Evolutionary conservation across 2,888 invertebrate genomes (phyloP), one percentile per base, ranked within the genome.

Genomic region (Eristalinus sepulchralis): DNA sequence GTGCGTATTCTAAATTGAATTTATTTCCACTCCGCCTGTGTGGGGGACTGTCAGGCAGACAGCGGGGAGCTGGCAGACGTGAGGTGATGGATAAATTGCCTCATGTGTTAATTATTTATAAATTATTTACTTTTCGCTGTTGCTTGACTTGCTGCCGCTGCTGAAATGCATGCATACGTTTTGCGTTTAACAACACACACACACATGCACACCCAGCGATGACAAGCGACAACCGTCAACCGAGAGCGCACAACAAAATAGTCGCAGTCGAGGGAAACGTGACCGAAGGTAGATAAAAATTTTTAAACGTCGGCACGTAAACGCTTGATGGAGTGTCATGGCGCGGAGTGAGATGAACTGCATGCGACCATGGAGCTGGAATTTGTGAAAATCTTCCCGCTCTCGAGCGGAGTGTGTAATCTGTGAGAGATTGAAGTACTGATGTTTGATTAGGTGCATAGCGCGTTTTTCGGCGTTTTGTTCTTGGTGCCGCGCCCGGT

Each of bases 81-180:
- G 39, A 55, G 60, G 13, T 2, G 67, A 11, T 39, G 33, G 59
- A 79, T 79, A 63, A 84, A 84, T 67, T 62, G 76, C 84, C 72
- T 77, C 72, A 82, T 82, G 82, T 81, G 85, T 82, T 85, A 85
- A 82, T 85, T 85, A 85, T 85, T 85, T 82, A 82, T 77, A 81
- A 82, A 77, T 72, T 68, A 68, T 82, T 85, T 73, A 60, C 53
- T 73, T 72, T 73, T 36, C 59, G 39, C 27, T 71, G 60, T 62
- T 68, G 34, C 62, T 63, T 39, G 70, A 36, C 77, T 53, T 8
- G 47, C 17, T 47, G 64, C 17, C 47, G 60, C 60, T 59, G 60
- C 34, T 60, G 53, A 71, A 64, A 71, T 57, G 57, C 57, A 57
- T 47, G 17, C 47, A 39, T 13, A 55, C 20, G 22, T 22, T 55